Conservation (phyloP, 1,140 invertebrate species). For the Aphaenogaster ashmeadi region DNA sequence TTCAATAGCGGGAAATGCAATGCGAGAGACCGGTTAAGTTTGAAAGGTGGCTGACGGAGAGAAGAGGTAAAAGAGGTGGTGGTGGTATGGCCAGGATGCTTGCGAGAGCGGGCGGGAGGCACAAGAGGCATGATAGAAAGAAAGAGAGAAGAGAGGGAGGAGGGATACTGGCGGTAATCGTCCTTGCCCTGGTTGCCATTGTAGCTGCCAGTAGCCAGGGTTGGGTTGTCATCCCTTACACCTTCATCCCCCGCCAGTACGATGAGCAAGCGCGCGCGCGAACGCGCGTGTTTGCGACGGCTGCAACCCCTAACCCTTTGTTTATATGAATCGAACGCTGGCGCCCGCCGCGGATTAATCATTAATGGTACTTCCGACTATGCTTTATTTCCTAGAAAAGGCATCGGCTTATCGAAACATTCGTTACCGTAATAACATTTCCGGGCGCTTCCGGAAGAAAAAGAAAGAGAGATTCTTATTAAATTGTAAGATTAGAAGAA, state of each 20-base stretch:
- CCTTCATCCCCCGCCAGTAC: background rate
- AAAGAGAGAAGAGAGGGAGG: background rate
- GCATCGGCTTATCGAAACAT: background rate
- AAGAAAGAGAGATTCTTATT: background rate
- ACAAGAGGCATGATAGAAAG: background rate
- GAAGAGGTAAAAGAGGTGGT: background rate
- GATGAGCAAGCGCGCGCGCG: background rate
- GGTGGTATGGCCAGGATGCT: slow-evolving; percentile 9
- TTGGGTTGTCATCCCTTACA: slow-evolving; percentile 60
- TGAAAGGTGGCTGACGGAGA: slow-evolving; percentile 28
- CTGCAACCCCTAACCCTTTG: slow-evolving; percentile 24
- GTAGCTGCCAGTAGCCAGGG: slow-evolving; percentile 49
- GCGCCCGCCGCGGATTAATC: slow-evolving; percentile 24
- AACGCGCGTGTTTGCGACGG: too few species aligned
- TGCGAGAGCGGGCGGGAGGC: background rate
- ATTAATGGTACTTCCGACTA: slow-evolving; percentile 1
- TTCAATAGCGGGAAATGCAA: slow-evolving; percentile 59
- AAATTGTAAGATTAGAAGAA: background rate
- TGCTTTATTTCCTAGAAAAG: background rate
- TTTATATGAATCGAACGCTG: slow-evolving; percentile 47
- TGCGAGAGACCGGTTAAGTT: slow-evolving; percentile 35
- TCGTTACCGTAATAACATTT: background rate
- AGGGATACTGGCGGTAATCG: slow-evolving; percentile 63
- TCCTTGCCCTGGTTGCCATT: slow-evolving; percentile 75
- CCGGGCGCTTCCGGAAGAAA: background rate